Evolutionary conservation across 2,888 invertebrate genomes (phyloP), one percentile per base, ranked within the genome.

Genomic region (Acronicta psi): DNA sequence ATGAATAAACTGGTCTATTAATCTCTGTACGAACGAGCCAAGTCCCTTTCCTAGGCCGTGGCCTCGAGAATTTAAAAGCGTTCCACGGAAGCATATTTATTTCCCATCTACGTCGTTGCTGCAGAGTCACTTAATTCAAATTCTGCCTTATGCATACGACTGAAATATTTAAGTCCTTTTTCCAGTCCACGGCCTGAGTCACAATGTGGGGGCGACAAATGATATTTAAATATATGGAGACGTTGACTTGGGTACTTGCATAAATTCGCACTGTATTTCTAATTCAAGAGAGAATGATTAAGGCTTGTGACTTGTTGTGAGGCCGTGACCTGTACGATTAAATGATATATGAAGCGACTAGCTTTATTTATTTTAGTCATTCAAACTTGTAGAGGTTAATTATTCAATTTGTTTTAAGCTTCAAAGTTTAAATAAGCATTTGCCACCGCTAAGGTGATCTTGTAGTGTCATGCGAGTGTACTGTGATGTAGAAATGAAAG

Each of bases 121-220:
- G 47, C 43, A 65, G 2, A 46, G 37, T 49, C 43, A 56, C 55
- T 63, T 54, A 56, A 59, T 67, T 66, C 55, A 66, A 53, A 47
- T 51, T 44, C 46, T 38, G 37, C 53, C 34, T 23, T 58, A 58
- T 52, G 41, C 55, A 58, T 53, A 44, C 14, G 20, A 54, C 46
- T 62, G 54, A 40, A 58, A 73, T 66, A 62, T 73, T 69, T 58
- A 69, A 73, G 4, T 52, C 42, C 42, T 62, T 66, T 65, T 67
- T 58, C 44, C 49, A 62, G 40, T 58, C 46, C 47, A 49, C 49
- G 49, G 36, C 16, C 16, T 17, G 16, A 41, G 34, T 55, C 16
- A 36, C 43, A 47, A 61, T 34, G 37, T 37, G 14, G 8, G 18
- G 18, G 18, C 41, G 57, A 49, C 56, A 60, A 46, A 59, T 69